A percentile compares a stretch with the other conserved stretches of the same genome.
Evolutionary conservation across 30 jellyfish, hydroid and myxozoan genomes (phyloP).

Genomic region (Turritopsis dohrnii): DNA sequence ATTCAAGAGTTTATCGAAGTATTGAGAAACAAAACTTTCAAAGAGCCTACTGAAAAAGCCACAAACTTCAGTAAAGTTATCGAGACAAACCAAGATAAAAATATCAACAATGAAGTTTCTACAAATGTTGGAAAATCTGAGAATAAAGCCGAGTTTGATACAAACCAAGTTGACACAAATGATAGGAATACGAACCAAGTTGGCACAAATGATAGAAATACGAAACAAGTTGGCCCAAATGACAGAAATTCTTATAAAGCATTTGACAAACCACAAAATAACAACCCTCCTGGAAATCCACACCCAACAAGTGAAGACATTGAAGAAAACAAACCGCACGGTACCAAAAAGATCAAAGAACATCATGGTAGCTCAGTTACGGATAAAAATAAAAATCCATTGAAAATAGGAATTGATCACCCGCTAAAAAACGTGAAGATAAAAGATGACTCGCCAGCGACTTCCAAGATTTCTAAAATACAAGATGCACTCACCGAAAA

Average conservation of each 20-base stretch:
- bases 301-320: not conserved
- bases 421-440: not conserved
- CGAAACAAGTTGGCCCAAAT: not conserved
- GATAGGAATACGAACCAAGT: not conserved
- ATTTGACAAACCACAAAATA: not conserved
- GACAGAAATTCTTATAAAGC: not conserved
- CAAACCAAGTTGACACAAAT: not conserved
- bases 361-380: slow-evolving; percentile 16
- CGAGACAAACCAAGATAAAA: not conserved
- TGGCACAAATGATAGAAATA: not conserved
- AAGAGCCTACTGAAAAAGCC: not conserved
- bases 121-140: not conserved
- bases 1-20: not conserved
- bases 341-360: not conserved
- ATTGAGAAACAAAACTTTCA: not conserved
- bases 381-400: not conserved
- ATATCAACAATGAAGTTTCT: not conserved
- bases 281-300: slow-evolving; percentile 6
- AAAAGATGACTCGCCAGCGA: slow-evolving; percentile 26
- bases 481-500: slow-evolving; percentile 41
- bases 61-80: not conserved
- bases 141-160: not conserved
- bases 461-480: slow-evolving; percentile 11
- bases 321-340: slow-evolving; percentile 7
- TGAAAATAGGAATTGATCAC: not conserved